These are phyloP conservation scores for Euleptes europaea DNA, from an alignment of 2,113 vertebrate species.

Conservation along the genomic window DNA sequence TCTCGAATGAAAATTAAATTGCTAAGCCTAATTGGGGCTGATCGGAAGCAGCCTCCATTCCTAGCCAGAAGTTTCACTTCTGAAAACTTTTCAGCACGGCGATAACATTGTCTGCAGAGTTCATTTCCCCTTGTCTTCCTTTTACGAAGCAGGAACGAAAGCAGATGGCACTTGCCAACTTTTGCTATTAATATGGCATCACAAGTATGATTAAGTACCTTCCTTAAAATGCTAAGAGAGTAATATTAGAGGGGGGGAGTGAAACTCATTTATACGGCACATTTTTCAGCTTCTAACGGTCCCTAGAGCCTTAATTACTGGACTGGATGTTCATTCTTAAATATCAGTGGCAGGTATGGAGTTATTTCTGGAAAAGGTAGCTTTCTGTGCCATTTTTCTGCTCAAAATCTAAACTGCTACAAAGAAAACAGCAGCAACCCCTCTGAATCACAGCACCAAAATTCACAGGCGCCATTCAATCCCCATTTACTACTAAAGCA, in stretches of 20 bases:
- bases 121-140: constrained; percentile 11
- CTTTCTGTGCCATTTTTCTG: not conserved
- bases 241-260: constrained; percentile 16
- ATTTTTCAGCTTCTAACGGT: constrained; percentile 11
- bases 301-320: constrained; percentile 29
- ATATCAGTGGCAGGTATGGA: not conserved
- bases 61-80: constrained; percentile 11
- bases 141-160: constrained; percentile 35
- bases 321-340: not conserved
- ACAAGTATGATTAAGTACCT: constrained; percentile 40
- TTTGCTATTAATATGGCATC: constrained; percentile 31
- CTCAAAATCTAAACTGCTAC: not conserved
- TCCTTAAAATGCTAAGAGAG: constrained; percentile 47
- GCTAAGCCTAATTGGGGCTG: not conserved
- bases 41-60: not conserved
- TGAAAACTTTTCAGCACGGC: constrained; percentile 9
- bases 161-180: constrained; percentile 46
- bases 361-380: not conserved
- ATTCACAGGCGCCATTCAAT: constrained; percentile 4
- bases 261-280: constrained; percentile 48
- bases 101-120: constrained; percentile 1
- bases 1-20: constrained; percentile 7
- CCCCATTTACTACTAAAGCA: not conserved
- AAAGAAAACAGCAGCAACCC: not conserved
- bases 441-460: not conserved